A percentile compares a stretch with the other conserved stretches of the same genome.
phyloP scores from a whole-genome alignment of 2,113 vertebrate genomes.

The Opisthocomus hoazin region DNA sequence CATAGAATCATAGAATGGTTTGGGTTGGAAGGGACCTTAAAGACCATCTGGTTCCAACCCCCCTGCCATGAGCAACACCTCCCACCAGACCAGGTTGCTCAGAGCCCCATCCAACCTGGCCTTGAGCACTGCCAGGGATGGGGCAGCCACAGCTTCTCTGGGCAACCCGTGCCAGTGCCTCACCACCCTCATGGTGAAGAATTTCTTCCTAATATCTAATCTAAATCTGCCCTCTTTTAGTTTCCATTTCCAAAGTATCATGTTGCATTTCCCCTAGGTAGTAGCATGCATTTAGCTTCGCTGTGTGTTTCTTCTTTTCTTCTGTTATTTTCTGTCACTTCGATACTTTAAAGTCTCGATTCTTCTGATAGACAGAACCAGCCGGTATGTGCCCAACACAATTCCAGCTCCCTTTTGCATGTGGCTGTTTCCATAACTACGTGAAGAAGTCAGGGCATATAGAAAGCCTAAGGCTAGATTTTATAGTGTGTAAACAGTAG shows the following conservation, averaged over 20 bases:
- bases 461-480: neutral
- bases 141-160: too few species aligned
- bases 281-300: neutral
- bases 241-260: neutral
- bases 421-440: neutral
- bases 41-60: too few species aligned
- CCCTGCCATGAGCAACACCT: too few species aligned
- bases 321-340: neutral
- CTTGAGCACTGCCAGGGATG: too few species aligned
- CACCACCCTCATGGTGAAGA: too few species aligned
- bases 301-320: neutral
- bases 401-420: neutral
- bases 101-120: too few species aligned
- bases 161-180: too few species aligned
- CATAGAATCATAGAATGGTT: too few species aligned
- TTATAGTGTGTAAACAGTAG: neutral
- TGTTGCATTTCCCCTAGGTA: neutral
- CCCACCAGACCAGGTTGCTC: too few species aligned
- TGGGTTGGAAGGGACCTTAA: too few species aligned
- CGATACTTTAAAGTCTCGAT: neutral
- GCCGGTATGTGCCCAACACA: neutral
- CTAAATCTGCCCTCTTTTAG: too few species aligned
- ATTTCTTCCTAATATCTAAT: too few species aligned
- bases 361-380: neutral
- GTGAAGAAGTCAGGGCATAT: neutral